Percentiles rank a stretch among this genome's conserved stretches.
phyloP scores from a whole-genome alignment of 1,140 invertebrate genomes.

The Listronotus oregonensis region DNA sequence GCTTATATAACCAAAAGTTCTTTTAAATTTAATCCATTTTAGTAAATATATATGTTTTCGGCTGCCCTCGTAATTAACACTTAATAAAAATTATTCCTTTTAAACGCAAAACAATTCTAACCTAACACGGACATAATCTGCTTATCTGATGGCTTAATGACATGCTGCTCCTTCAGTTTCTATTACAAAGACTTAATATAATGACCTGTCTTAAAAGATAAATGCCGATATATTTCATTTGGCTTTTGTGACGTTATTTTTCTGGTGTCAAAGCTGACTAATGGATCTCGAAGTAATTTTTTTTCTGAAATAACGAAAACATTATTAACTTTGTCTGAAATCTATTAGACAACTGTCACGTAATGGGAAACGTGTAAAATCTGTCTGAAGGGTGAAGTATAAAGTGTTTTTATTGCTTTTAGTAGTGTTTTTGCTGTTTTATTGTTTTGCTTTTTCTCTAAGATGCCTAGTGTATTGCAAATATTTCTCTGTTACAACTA shows the following conservation, averaged over 20 bases:
- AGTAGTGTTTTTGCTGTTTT: slow-evolving; percentile 15
- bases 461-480: too few species aligned
- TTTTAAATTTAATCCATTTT: too few species aligned
- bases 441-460: slow-evolving; percentile 1
- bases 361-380: slow-evolving; percentile 21
- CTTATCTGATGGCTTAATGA: slow-evolving; percentile 1
- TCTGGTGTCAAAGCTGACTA: slow-evolving; percentile 45
- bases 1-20: too few species aligned
- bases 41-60: too few species aligned
- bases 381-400: background rate
- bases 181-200: slow-evolving; percentile 7
- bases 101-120: too few species aligned
- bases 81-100: too few species aligned
- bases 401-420: background rate
- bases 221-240: slow-evolving; percentile 46
- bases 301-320: slow-evolving; percentile 17
- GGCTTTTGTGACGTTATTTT: slow-evolving; percentile 43
- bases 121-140: too few species aligned
- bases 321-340: slow-evolving; percentile 44
- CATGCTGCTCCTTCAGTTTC: background rate
- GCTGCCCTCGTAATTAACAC: too few species aligned
- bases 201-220: background rate
- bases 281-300: slow-evolving; percentile 37
- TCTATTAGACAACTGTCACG: slow-evolving; percentile 43
- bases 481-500: too few species aligned